These are phyloP conservation scores for Pao palembangensis DNA, from an alignment of 2,113 vertebrate species.

Conservation along the genomic window DNA sequence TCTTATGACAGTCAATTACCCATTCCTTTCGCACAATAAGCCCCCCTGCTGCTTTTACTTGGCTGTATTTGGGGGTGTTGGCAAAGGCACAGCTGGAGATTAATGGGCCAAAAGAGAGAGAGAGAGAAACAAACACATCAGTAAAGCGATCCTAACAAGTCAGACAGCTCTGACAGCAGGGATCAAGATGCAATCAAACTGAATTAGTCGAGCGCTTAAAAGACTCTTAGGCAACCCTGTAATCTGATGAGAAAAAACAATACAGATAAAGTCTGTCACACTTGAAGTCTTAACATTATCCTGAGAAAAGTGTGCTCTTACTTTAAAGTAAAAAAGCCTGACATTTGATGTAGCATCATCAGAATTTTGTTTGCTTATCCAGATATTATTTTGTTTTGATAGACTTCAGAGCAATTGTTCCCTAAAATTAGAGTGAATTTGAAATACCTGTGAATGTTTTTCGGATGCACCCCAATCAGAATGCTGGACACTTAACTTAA, in stretches of 20 bases:
- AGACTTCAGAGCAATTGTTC: too few relatives aligned
- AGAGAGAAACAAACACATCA: conserved; percentile 2
- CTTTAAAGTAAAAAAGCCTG: background rate
- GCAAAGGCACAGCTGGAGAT: conserved; percentile 85
- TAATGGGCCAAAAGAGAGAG: background rate
- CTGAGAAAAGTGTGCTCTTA: background rate
- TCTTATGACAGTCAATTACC: conserved; percentile 85
- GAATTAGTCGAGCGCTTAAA: conserved; percentile 22
- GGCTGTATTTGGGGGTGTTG: conserved; percentile 90
- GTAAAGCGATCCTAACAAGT: conserved; percentile 17
- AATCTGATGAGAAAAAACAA: conserved; percentile 13
- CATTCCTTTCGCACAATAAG: conserved; percentile 86
- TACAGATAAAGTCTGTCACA: background rate
- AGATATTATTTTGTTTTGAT: too few relatives aligned
- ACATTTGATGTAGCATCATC: background rate
- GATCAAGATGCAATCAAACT: conserved; percentile 29
- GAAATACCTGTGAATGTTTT: too few relatives aligned
- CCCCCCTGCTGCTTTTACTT: conserved; percentile 85
- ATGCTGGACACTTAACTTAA: too few relatives aligned
- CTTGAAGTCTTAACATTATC: background rate
- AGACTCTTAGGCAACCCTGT: conserved; percentile 6
- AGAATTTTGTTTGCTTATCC: too few relatives aligned
- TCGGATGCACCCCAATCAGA: too few relatives aligned
- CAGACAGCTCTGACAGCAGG: conserved; percentile 16
- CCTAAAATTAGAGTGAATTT: too few relatives aligned